Conservation (phyloP, 2,888 invertebrate species). For the Trissolcus brochymenae region DNA sequence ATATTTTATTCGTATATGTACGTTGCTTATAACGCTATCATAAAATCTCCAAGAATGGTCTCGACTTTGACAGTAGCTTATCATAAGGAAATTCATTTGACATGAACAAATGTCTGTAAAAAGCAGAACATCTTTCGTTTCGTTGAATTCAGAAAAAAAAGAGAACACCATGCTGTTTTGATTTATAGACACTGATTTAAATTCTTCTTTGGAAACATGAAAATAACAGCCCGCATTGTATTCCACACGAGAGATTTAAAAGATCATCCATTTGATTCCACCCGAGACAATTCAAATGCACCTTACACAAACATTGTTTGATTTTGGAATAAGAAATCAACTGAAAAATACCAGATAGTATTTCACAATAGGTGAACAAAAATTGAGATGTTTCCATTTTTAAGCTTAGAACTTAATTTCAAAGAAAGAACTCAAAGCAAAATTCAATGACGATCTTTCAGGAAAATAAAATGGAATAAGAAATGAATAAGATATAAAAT, state of each 20-base stretch:
- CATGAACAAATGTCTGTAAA: background rate
- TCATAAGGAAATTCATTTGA: too few relatives aligned
- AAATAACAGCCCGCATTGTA: constrained; percentile 12
- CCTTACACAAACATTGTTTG: constrained; percentile 12
- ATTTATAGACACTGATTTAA: constrained; percentile 38
- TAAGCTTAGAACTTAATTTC: too few relatives aligned
- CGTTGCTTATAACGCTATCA: too few relatives aligned
- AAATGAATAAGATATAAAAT: too few relatives aligned
- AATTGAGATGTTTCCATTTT: too few relatives aligned
- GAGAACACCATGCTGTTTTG: constrained; percentile 25
- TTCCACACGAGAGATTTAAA: background rate
- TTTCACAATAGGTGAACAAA: too few relatives aligned
- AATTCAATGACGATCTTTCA: too few relatives aligned
- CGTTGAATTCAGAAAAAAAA: constrained; percentile 7
- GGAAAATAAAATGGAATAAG: too few relatives aligned
- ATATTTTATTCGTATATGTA: too few relatives aligned
- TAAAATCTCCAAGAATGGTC: too few relatives aligned
- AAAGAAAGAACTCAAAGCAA: too few relatives aligned
- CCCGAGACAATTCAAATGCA: constrained; percentile 32
- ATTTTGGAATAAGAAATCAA: constrained; percentile 25
- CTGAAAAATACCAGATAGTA: background rate
- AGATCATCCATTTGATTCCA: constrained; percentile 18
- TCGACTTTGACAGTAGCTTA: too few relatives aligned
- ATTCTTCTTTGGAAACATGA: constrained; percentile 24
- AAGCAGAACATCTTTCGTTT: background rate